Base-by-base conservation (phyloP, 2,797 vertebrate genomes). In the Apogon hyalosoma region DNA sequence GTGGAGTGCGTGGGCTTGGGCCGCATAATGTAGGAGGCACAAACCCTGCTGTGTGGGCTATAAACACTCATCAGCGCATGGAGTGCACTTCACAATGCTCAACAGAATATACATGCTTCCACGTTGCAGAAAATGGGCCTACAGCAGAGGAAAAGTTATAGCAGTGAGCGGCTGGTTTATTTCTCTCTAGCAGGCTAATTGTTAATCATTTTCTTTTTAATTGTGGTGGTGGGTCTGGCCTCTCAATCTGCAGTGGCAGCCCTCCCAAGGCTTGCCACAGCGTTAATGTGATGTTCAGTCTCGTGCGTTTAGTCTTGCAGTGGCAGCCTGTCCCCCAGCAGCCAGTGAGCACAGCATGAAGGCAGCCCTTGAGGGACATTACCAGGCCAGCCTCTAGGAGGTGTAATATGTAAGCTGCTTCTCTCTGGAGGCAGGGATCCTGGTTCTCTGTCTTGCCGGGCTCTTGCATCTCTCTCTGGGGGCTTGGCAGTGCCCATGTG, bases 1-100 rank as follows among this genome's bases (percentile, higher is more conserved):
- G 88, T 85, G 86, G 87, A 90, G 86, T 86, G 90, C 78, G 88
- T 89, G 83, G 85, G 89, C 78, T 90, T 87, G 81, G 83, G 82
- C 77, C 55, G 87, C 75, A 47, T 77, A 59, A 82, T 86, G 91
- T 90, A 86, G 91, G 92, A 92, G 86, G 90, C 74, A 70, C 81
- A 90, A 91, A 88, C 84, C 87, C 87, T 77, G 86, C 84, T 83
- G 82, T 85, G 89, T 91, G 90, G 90, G 90, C 91, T 90, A 86
- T 28, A 77, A 88, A 88, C 88, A 92, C 86, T 91, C 85, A 90
- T 89, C 87, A 78, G 77, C 79, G 73, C 84, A 89, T 86, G 78
- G 86, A 92, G 91, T 78, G 88, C 85, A 85, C 91, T 92, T 85
- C 87, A 86, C 78, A 66, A 57, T 82, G 83, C 85, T 74, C 36